Evolutionary conservation across 2,113 vertebrate genomes (phyloP).

Genomic region (Cranoglanis bouderius): DNA sequence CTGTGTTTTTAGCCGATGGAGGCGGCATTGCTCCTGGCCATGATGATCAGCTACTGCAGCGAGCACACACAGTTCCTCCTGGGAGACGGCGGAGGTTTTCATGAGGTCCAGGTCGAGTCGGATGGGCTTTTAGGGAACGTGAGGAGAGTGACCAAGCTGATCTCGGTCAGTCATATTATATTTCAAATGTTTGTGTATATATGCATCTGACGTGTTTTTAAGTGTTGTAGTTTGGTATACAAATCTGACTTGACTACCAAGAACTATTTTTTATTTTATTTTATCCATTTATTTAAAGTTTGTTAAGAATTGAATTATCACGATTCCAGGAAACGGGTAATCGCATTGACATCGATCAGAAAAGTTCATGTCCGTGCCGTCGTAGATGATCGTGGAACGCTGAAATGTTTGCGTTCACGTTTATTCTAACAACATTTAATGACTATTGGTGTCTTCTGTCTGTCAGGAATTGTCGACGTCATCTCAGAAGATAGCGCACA

Average conservation of each 20-base stretch:
- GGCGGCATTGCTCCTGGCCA: conserved; percentile 69
- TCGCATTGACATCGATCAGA: background rate
- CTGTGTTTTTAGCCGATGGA: conserved; percentile 62
- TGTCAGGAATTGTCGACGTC: conserved; percentile 29
- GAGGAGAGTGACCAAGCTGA: conserved; percentile 56
- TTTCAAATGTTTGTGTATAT: background rate
- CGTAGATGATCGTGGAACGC: background rate
- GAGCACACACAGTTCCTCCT: conserved; percentile 71
- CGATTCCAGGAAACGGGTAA: background rate
- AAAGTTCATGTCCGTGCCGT: background rate
- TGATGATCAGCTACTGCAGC: conserved; percentile 70
- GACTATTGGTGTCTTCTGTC: conserved; percentile 25
- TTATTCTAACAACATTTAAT: background rate
- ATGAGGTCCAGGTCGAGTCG: conserved; percentile 59
- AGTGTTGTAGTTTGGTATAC: too few species aligned
- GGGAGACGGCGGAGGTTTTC: fast-evolving
- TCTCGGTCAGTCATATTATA: conserved; percentile 64
- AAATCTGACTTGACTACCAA: too few species aligned
- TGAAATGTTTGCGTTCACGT: too few species aligned
- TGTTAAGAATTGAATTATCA: too few species aligned
- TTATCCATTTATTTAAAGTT: too few species aligned
- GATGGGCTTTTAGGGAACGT: conserved; percentile 76
- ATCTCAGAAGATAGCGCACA: background rate
- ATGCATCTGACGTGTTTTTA: background rate
- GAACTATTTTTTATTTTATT: too few species aligned